Base-by-base conservation (phyloP, 1,140 invertebrate species). In the Drosophila busckii region DNA sequence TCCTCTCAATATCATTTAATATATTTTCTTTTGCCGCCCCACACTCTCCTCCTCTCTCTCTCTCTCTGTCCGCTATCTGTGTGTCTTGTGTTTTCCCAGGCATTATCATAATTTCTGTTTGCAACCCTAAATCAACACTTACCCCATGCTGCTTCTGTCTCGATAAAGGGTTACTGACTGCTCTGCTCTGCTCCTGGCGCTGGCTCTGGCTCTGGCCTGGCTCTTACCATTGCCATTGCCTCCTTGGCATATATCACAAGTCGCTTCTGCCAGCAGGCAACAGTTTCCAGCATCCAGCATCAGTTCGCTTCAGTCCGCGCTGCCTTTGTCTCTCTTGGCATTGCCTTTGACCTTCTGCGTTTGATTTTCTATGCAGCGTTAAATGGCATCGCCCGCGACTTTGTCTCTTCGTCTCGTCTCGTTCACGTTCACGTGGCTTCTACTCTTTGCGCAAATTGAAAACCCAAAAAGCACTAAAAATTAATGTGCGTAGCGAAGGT, bases 71-170 rank as follows among this genome's bases (percentile, higher is more conserved):
- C 31, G 12, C 8, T 37, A 10, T 26, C 19, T 17, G 32, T 55
- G 34, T 38, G 45, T 32, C 46, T 38, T 45, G 73, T 78, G 73
- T 78, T 78, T 78, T 78, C 73, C 82, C 80, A 82, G 70, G 73
- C 82, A 84, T 84, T 84, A 84, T 84, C 80, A 84, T 84, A 84
- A 84, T 84, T 84, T 84, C 66, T 84, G 80, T 84, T 84, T 84
- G 73, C 80, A 80, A 84, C 73, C 80, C 80, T 84, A 84, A 84
- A 84, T 84, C 80, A 84, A 84, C 80, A 84, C 69, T 61, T 58
- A 17, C 31, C 50, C 44, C 59, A 41, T 53, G 46, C 49, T 60
- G 46, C 31, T 32, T 20, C 20, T 31, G 52, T 56, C 70, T 76
- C 70, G 71, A 67, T 78, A 78, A 78, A 78, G 73, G 71, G 73